phyloP scores from a whole-genome alignment of 2,888 invertebrate species.

The Cynaeus angustus region DNA sequence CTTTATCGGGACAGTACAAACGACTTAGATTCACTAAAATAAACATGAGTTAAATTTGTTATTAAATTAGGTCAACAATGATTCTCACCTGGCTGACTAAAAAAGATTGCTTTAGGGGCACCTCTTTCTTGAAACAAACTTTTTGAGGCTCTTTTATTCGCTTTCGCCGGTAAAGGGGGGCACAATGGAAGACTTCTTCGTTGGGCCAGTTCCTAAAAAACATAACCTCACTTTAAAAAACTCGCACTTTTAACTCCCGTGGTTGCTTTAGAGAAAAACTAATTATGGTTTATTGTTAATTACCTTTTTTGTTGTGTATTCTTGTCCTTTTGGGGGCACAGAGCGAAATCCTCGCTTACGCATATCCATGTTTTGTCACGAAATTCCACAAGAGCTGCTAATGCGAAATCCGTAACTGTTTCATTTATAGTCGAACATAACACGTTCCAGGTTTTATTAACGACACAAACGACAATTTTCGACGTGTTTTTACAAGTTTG shows the following conservation, averaged over 20 bases:
- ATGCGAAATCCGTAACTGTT: not conserved
- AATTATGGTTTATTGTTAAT: not conserved
- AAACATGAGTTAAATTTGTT: constrained; percentile 10
- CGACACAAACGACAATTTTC: not conserved
- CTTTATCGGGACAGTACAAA: constrained; percentile 67
- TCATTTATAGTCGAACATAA: constrained; percentile 18
- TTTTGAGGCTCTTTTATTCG: constrained; percentile 53
- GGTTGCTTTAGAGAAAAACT: not conserved
- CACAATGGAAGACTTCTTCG: constrained; percentile 53
- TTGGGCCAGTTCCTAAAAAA: constrained; percentile 35
- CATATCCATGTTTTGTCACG: constrained; percentile 23
- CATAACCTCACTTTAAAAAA: constrained; percentile 49
- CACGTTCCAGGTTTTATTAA: constrained; percentile 11
- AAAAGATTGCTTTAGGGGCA: constrained; percentile 54
- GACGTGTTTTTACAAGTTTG: constrained; percentile 6
- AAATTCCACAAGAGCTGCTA: not conserved
- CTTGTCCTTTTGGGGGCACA: constrained; percentile 17
- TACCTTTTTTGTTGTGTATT: constrained; percentile 35
- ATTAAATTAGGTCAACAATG: constrained; percentile 5
- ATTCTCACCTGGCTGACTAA: constrained; percentile 55
- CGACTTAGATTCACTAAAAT: constrained; percentile 63
- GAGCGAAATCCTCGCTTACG: constrained; percentile 30
- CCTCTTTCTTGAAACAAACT: constrained; percentile 44
- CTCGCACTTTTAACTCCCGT: not conserved
- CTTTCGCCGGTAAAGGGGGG: constrained; percentile 56